A percentile compares a stretch with the other conserved stretches of the same genome.
Evolutionary conservation across 2,888 invertebrate species (phyloP).

Genomic region (Dione juno): DNA sequence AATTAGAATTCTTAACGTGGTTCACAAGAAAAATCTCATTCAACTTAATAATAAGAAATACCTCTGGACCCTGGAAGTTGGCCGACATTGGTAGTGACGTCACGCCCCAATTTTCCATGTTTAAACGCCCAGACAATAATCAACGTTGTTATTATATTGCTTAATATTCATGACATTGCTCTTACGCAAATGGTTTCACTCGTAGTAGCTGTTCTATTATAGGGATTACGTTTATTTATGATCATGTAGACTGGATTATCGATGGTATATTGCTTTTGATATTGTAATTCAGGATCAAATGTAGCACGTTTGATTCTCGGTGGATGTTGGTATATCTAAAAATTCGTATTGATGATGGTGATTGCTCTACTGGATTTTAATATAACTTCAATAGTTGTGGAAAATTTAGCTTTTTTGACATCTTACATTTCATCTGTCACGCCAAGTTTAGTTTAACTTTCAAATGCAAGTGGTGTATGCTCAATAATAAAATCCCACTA

Average conservation of each 20-base stretch:
- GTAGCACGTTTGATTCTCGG: too few species aligned
- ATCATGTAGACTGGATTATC: constrained; percentile 39
- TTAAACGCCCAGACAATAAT: constrained; percentile 74
- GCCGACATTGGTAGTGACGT: constrained; percentile 56
- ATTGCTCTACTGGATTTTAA: too few species aligned
- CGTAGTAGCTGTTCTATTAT: constrained; percentile 49
- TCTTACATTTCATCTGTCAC: too few species aligned
- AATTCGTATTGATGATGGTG: too few species aligned
- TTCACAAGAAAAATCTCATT: constrained; percentile 63
- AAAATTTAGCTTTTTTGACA: too few species aligned
- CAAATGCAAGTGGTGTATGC: background rate
- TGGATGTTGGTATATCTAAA: too few species aligned
- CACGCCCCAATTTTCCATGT: constrained; percentile 68
- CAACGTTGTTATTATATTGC: constrained; percentile 67
- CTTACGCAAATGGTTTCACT: constrained; percentile 52
- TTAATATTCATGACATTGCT: constrained; percentile 62
- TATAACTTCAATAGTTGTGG: too few species aligned
- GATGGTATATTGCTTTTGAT: constrained; percentile 3
- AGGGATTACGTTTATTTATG: constrained; percentile 57
- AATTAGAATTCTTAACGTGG: constrained; percentile 60
- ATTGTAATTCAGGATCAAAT: background rate
- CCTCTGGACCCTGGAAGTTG: constrained; percentile 37
- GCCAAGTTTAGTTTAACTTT: background rate
- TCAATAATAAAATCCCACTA: background rate
- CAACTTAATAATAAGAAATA: constrained; percentile 64